Base-by-base conservation (phyloP, 2,113 vertebrate genomes). In the Saguinus imperator region DNA sequence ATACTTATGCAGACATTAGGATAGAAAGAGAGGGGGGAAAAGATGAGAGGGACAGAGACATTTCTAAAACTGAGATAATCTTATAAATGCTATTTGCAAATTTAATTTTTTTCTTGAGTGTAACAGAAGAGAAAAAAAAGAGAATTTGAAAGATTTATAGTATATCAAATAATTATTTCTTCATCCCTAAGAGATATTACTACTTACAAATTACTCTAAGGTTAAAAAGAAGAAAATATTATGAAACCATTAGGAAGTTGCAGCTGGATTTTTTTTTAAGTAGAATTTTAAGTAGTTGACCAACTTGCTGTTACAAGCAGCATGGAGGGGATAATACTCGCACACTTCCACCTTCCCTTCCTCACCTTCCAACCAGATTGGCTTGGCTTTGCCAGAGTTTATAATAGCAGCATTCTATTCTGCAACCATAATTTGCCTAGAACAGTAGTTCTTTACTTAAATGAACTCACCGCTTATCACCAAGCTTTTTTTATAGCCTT, bases 121-220 rank as follows among this genome's bases (percentile, higher is more conserved):
- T 81, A 96, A 96, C 25, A 92, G 14, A 73, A 97, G 64, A 81
- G 37, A 90, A 91, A 86, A 64, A 64, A 29, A 77, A 92, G 13
- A 61, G n/a, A 64, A 81, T 66, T 91, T 96, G 48, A 94, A 88
- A 94, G 32, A 93, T 87, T 50, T 85, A 50, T 75, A 83, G 16
- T 27, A 64, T n/a, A 79, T 80, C n/a, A 96, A 94, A 48, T 61
- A 87, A 89, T 76, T 94, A 21, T 82, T 95, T 96, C 55, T 85
- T 92, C 23, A 75, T 1, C 55, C 37, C 21, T 70, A 64, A 90
- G 48, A 83, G 21, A 89, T 43, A 95, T 37, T 82, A 91, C 86
- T 76, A n/a, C 81, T 96, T 95, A 89, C 90, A 97, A 90, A 73
- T 48, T 68, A 86, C n/a, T 85, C 32, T 84, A 90, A 89, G 55